Base-by-base conservation (phyloP, 2,797 vertebrate genomes). In the Lepidocolaptes lacrymiger region DNA sequence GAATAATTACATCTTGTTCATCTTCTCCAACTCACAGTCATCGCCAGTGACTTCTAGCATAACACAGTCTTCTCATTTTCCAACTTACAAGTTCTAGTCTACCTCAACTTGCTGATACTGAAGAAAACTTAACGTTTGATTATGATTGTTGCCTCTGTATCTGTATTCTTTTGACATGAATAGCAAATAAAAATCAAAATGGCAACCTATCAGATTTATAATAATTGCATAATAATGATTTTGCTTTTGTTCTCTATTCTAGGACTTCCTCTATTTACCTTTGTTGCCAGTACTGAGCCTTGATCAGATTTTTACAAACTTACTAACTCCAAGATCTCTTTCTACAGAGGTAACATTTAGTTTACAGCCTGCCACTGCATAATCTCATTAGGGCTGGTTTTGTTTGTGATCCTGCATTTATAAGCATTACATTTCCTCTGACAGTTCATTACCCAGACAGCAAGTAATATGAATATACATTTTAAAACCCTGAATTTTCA, bases 391-490 rank as follows among this genome's bases (percentile, higher is more conserved):
- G 37, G n/a, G 56, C 24, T 56, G 58, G 27, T 43, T 91, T 90
- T 85, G 34, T 85, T 83, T 88, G 52, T 75, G 73, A 74, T 49
- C 32, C 24, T 78, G 54, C 23, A 62, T 75, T 75, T 93, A 46
- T 71, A 71, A 84, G 24, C n/a, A 72, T 54, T 75, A 43, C 21
- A 36, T 88, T 93, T 88, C 49, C 56, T 73, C 19, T 71, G 52
- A 32, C 19, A 74, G 26, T 56, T 91, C n/a, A 74, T 88, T 85
- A 69, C 3, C 3, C 12, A 75, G 12, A 6, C n/a, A 68, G 46
- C 20, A 89, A 84, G 55, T 72, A 81, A 64, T 20, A 72, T 66
- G 54, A 88, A 87, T 94, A 92, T 76, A 87, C 21, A 73, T 87
- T 92, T 72, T 36, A 76, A 78, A 93, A 55, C 51, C 54, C 23